Percentiles rank a stretch among this genome's conserved stretches.
Evolutionary conservation across 1,140 invertebrate species (phyloP).

Genomic region (Melitaea cinxia): DNA sequence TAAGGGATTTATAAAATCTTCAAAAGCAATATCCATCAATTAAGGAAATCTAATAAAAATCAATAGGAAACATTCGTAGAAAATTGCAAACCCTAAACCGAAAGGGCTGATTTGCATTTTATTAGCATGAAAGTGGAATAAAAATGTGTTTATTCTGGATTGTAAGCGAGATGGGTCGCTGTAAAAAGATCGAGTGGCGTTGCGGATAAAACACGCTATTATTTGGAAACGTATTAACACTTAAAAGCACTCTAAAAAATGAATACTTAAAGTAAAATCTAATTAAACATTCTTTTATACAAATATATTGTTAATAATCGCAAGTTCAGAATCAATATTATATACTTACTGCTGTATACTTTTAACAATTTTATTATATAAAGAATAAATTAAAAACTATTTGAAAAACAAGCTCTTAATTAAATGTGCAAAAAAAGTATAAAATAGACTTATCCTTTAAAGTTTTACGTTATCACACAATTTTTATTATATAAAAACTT

Average conservation of each 20-base stretch:
- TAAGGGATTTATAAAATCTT: neutral
- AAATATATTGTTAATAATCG: too few species aligned
- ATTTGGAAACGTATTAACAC: neutral
- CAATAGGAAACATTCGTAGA: slow-evolving; percentile 71
- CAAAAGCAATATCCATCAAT: slow-evolving; percentile 50
- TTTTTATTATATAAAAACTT: too few species aligned
- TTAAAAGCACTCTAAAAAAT: neutral
- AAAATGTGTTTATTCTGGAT: slow-evolving; percentile 74
- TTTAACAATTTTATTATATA: too few species aligned
- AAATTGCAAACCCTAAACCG: slow-evolving; percentile 65
- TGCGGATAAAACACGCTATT: slow-evolving; percentile 38
- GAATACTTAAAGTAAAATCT: neutral
- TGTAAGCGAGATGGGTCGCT: slow-evolving; percentile 48
- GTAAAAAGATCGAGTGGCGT: slow-evolving; percentile 57
- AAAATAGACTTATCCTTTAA: too few species aligned
- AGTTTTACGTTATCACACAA: too few species aligned
- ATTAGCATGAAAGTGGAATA: slow-evolving; percentile 72
- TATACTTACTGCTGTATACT: too few species aligned
- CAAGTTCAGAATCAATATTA: too few species aligned
- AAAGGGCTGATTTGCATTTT: slow-evolving; percentile 72
- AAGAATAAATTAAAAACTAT: too few species aligned
- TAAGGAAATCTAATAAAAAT: slow-evolving; percentile 68
- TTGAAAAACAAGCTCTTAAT: too few species aligned
- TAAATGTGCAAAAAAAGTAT: too few species aligned
- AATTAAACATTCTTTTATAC: too few species aligned